These are phyloP conservation scores for Zaprionus kolodkinae DNA, from an alignment of 1,140 invertebrate genomes.

Conservation along the genomic window DNA sequence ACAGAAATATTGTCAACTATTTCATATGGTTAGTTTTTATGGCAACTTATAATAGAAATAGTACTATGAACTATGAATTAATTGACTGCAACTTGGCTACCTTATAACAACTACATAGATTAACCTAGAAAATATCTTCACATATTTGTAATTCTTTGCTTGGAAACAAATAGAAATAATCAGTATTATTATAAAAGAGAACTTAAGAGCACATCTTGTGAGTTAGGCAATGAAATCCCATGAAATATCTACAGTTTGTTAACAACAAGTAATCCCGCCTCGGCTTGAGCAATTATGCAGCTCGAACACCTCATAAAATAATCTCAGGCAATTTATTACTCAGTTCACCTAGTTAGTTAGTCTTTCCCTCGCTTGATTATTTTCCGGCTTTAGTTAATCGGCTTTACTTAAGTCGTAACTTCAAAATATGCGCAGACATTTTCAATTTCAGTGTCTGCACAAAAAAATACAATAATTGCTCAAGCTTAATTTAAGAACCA, in stretches of 20 bases:
- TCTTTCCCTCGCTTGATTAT: neutral
- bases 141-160: neutral
- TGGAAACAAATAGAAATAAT: no score
- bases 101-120: neutral
- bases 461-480: neutral
- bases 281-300: neutral
- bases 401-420: neutral
- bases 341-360: conserved; percentile 9
- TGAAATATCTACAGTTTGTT: neutral
- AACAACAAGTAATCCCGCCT: neutral
- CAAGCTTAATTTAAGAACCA: neutral
- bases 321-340: neutral
- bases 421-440: neutral
- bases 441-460: neutral
- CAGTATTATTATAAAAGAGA: no score
- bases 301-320: neutral
- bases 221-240: neutral
- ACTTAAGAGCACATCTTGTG: no score
- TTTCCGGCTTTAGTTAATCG: conserved; percentile 1
- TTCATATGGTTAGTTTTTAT: neutral
- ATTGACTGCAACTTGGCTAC: neutral
- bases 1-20: neutral
- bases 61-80: neutral
- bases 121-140: neutral
- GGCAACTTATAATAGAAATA: neutral